Percentiles rank a stretch among this genome's conserved stretches.
phyloP scores from a whole-genome alignment of 2,888 invertebrate species.

The Drosophila parthenogenetica region DNA sequence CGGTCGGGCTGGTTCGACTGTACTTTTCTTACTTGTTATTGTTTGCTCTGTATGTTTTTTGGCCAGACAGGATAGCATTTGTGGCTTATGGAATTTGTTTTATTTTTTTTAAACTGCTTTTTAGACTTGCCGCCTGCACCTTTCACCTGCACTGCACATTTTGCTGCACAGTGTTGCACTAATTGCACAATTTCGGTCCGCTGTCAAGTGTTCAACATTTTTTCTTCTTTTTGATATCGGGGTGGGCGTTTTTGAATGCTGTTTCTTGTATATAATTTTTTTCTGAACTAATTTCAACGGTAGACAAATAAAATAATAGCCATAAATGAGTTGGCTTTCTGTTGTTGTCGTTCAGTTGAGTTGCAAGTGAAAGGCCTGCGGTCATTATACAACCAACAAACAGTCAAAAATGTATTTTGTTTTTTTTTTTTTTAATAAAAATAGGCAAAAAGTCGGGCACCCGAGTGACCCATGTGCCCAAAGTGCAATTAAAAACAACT shows the following conservation, averaged over 20 bases:
- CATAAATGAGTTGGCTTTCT: constrained; percentile 69
- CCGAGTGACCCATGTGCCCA: constrained; percentile 55
- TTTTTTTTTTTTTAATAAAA: constrained; percentile 1
- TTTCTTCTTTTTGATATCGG: background rate
- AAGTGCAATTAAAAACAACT: constrained; percentile 66
- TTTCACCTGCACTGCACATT: constrained; percentile 52
- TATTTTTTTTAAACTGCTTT: constrained; percentile 27
- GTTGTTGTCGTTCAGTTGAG: constrained; percentile 21
- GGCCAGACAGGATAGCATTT: constrained; percentile 54
- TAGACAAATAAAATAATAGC: constrained; percentile 66
- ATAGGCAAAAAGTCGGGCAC: constrained; percentile 43
- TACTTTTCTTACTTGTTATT: too few relatives aligned
- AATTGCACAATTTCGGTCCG: constrained; percentile 66
- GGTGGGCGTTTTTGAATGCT: constrained; percentile 29
- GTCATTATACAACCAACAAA: constrained; percentile 65
- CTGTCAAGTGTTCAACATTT: constrained; percentile 64
- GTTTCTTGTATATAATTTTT: constrained; percentile 14
- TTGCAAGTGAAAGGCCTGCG: constrained; percentile 73
- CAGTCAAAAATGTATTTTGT: constrained; percentile 4
- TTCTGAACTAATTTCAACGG: constrained; percentile 72
- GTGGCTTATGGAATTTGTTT: constrained; percentile 53
- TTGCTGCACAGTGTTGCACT: constrained; percentile 46
- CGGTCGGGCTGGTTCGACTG: too few relatives aligned
- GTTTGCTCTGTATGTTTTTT: constrained; percentile 32
- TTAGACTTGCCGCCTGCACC: constrained; percentile 32